These are phyloP conservation scores for Drosophila baimaii DNA, from an alignment of 1,140 invertebrate species.

Conservation along the genomic window DNA sequence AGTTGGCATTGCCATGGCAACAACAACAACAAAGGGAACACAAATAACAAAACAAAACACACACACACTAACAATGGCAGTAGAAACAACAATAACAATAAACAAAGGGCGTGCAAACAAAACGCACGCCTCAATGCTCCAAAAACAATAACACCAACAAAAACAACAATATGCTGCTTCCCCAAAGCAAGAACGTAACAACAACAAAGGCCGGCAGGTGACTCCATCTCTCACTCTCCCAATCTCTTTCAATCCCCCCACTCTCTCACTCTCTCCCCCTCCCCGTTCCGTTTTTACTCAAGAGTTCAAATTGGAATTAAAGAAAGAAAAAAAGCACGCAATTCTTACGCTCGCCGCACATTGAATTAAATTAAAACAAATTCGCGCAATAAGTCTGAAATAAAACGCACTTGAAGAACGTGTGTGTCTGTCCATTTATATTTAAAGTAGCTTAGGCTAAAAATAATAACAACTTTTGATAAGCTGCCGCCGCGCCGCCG, in stretches of 20 bases:
- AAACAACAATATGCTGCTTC: too few relatives aligned
- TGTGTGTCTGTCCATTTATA: conserved; percentile 35
- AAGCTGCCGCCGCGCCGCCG: conserved; percentile 67
- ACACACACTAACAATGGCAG: conserved; percentile 23
- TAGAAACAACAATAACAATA: conserved; percentile 38
- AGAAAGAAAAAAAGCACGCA: conserved; percentile 40
- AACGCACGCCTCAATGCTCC: conserved; percentile 73
- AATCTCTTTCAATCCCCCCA: conserved; percentile 2
- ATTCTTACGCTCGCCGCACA: conserved; percentile 40
- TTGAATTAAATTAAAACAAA: conserved; percentile 76
- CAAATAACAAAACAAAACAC: conserved; percentile 25
- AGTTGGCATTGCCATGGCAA: conserved; percentile 65
- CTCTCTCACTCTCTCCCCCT: neutral
- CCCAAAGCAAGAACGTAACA: conserved; percentile 42
- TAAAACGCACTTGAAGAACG: conserved; percentile 47
- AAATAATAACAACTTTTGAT: conserved; percentile 70
- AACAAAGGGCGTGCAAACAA: conserved; percentile 74
- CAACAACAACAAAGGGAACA: conserved; percentile 47
- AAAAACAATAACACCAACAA: conserved; percentile 49
- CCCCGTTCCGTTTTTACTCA: conserved; percentile 2
- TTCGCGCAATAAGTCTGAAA: conserved; percentile 63
- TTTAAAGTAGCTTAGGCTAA: conserved; percentile 67
- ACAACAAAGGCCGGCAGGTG: conserved; percentile 47
- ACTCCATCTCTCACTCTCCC: conserved; percentile 5
- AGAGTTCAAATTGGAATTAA: conserved; percentile 20